phyloP scores from a whole-genome alignment of 1,140 invertebrate genomes.

The Pseudomyrmex flavicornis region DNA sequence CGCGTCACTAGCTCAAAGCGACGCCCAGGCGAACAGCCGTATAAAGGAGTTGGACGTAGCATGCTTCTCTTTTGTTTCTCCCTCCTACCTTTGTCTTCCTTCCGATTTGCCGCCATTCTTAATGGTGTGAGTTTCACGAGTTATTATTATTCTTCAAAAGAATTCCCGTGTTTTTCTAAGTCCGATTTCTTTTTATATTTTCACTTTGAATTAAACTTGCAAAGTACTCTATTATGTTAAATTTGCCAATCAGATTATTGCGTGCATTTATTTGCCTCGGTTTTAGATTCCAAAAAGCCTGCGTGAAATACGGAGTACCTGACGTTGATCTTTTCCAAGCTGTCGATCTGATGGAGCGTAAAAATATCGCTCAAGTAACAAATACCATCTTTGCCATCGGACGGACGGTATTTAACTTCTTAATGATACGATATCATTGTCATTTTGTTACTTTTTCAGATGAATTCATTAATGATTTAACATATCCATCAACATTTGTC shows the following conservation, averaged over 20 bases:
- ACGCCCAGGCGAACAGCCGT: constrained; percentile 76
- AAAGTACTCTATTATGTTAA: background rate
- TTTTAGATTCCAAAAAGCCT: constrained; percentile 94
- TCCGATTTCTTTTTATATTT: background rate
- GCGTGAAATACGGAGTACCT: constrained; percentile 94
- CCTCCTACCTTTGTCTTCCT: constrained; percentile 53
- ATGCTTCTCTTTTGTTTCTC: constrained; percentile 65
- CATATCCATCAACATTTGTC: background rate
- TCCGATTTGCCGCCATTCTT: constrained; percentile 50
- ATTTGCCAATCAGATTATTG: too few species aligned
- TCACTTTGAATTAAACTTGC: background rate
- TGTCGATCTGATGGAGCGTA: constrained; percentile 97
- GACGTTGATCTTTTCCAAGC: constrained; percentile 98
- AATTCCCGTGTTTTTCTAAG: background rate
- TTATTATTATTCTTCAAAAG: background rate
- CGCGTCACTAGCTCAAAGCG: constrained; percentile 78
- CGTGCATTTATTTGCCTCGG: constrained; percentile 10
- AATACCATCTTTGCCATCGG: constrained; percentile 97
- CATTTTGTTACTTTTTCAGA: constrained; percentile 4
- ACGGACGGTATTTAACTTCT: constrained; percentile 90
- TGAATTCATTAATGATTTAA: background rate
- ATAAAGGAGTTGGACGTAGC: constrained; percentile 74
- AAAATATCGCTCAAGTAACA: constrained; percentile 97
- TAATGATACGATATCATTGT: background rate
- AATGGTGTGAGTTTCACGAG: background rate